phyloP scores from a whole-genome alignment of 2,888 invertebrate species.

The Cheilosia variabilis region DNA sequence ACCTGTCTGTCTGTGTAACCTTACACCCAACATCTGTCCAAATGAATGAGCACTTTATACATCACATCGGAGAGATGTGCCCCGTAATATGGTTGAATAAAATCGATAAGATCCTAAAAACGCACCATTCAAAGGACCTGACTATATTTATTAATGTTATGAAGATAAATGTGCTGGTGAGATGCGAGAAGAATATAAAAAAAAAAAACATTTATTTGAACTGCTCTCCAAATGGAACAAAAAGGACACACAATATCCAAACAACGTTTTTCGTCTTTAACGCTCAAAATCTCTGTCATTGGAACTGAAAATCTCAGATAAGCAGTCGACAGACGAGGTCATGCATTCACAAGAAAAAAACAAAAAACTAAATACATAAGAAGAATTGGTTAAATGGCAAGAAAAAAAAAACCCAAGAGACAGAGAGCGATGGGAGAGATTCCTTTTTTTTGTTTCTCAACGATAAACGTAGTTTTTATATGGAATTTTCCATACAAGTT shows the following conservation, averaged over 20 bases:
- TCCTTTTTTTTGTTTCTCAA: constrained; percentile 3
- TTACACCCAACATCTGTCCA: constrained; percentile 71
- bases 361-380: neutral
- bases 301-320: constrained; percentile 60
- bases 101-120: constrained; percentile 25
- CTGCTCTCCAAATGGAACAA: constrained; percentile 17
- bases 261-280: constrained; percentile 1
- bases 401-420: neutral
- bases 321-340: constrained; percentile 62
- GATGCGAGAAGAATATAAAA: neutral
- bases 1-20: constrained; percentile 62
- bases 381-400: constrained; percentile 4
- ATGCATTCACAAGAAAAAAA: constrained; percentile 15
- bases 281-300: constrained; percentile 49
- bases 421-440: constrained; percentile 21
- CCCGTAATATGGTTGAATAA: neutral
- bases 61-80: neutral
- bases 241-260: constrained; percentile 6
- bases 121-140: constrained; percentile 28
- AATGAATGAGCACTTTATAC: constrained; percentile 51
- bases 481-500: constrained; percentile 28
- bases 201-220: neutral
- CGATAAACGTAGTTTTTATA: constrained; percentile 35
- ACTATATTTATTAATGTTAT: constrained; percentile 5
- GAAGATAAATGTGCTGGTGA: neutral